phyloP scores from a whole-genome alignment of 2,797 vertebrate genomes.

The Xenops minutus region DNA sequence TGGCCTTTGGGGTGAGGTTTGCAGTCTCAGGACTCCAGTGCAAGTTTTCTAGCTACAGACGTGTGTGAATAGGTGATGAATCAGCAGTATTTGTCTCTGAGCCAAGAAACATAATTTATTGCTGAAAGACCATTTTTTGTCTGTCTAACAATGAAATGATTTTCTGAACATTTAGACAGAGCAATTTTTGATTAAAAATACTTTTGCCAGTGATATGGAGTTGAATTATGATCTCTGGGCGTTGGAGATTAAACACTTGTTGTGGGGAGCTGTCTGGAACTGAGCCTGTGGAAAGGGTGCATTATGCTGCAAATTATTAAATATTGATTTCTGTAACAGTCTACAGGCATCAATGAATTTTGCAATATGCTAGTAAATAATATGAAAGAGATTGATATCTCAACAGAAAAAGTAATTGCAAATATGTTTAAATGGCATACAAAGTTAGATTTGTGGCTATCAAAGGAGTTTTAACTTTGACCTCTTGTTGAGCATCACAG shows the following conservation, averaged over 20 bases:
- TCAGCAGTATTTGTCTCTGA: neutral
- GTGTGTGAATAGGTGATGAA: neutral
- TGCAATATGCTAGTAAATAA: constrained; percentile 33
- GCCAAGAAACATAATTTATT: constrained; percentile 17
- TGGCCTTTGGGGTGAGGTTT: neutral
- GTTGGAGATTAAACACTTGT: constrained; percentile 1
- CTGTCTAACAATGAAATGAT: neutral
- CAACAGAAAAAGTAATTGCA: constrained; percentile 6
- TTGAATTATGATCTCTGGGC: constrained; percentile 28
- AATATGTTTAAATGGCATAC: neutral
- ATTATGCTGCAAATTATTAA: constrained; percentile 52
- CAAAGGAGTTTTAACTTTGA: neutral
- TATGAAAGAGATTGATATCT: constrained; percentile 14
- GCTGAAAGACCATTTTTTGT: neutral
- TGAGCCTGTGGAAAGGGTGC: neutral
- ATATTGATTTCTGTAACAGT: constrained; percentile 27
- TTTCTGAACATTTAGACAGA: constrained; percentile 33
- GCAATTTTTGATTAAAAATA: constrained; percentile 31
- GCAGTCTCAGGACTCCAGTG: neutral
- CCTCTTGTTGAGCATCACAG: neutral
- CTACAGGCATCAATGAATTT: constrained; percentile 26
- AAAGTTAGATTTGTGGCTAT: neutral
- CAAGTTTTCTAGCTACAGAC: neutral
- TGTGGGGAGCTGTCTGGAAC: neutral
- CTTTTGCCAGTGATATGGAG: neutral